Percentiles rank a stretch among this genome's conserved stretches.
Evolutionary conservation across 2,888 invertebrate species (phyloP).

Genomic region (Panopea generosa): DNA sequence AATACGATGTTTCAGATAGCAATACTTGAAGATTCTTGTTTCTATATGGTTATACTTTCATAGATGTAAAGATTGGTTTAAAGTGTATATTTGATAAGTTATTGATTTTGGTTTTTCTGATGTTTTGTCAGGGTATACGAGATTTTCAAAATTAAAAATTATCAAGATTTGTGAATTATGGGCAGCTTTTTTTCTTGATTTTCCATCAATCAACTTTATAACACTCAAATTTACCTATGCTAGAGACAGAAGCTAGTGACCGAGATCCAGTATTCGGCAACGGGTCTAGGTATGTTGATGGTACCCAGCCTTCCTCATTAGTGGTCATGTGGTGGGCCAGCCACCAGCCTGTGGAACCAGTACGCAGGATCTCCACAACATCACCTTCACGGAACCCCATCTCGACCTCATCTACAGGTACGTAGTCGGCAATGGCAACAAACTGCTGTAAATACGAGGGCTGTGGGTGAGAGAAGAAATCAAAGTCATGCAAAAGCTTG

Average conservation of each 20-base stretch:
- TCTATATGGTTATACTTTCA: too few species aligned
- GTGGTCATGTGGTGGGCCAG: constrained; percentile 91
- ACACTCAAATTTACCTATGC: constrained; percentile 71
- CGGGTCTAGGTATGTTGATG: constrained; percentile 92
- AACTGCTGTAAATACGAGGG: constrained; percentile 89
- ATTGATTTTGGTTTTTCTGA: too few species aligned
- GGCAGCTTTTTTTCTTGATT: too few species aligned
- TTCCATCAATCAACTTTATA: too few species aligned
- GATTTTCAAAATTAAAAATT: too few species aligned
- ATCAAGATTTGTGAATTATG: too few species aligned
- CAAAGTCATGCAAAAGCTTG: too few species aligned
- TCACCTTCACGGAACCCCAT: constrained; percentile 96
- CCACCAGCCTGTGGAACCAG: constrained; percentile 99
- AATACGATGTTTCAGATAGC: too few species aligned
- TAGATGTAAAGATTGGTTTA: too few species aligned
- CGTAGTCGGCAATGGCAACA: constrained; percentile 96
- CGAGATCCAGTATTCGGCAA: constrained; percentile 64
- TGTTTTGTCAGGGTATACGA: too few species aligned
- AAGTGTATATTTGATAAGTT: too few species aligned
- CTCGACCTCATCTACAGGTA: constrained; percentile 95
- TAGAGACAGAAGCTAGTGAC: constrained; percentile 70
- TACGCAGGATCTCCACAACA: constrained; percentile 94
- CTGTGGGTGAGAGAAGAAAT: constrained; percentile 53
- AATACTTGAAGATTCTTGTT: too few species aligned
- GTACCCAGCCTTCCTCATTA: constrained; percentile 93